Percentiles rank a stretch among this genome's conserved stretches.
These are phyloP conservation scores for Spongilla lacustris DNA, from an alignment of 37 sponge, comb jelly and placozoan genomes.

Conservation along the genomic window DNA sequence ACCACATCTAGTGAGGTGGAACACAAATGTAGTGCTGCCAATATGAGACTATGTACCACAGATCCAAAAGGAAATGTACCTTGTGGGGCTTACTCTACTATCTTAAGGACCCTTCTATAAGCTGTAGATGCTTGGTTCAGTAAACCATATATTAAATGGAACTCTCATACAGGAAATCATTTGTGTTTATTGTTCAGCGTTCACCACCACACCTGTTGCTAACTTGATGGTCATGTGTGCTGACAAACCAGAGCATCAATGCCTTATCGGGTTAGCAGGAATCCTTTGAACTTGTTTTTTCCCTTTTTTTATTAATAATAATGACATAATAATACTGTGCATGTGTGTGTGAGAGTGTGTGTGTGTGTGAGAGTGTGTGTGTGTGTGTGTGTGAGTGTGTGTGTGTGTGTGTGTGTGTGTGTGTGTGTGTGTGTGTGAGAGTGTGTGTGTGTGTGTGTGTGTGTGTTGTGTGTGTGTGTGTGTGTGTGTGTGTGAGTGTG, in stretches of 20 bases:
- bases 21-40: not conserved
- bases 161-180: not conserved
- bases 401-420: too few relatives aligned
- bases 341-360: not conserved
- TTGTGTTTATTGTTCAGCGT: not conserved
- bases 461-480: too few relatives aligned
- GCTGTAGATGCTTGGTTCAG: not conserved
- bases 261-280: not conserved
- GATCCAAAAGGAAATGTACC: too few relatives aligned
- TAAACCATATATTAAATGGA: not conserved
- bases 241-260: not conserved
- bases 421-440: too few relatives aligned
- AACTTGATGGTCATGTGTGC: not conserved
- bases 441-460: too few relatives aligned
- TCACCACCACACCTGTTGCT: constrained; percentile 1
- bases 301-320: not conserved
- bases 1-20: not conserved
- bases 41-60: not conserved
- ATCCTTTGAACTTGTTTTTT: constrained; percentile 1
- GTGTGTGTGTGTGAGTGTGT: not conserved
- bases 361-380: not conserved
- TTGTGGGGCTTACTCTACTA: too few relatives aligned
- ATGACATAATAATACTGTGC: not conserved
- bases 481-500: too few relatives aligned
- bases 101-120: too few relatives aligned